Conservation (phyloP, 2,797 vertebrate species). For the Microctenopoma steveboyesi region DNA sequence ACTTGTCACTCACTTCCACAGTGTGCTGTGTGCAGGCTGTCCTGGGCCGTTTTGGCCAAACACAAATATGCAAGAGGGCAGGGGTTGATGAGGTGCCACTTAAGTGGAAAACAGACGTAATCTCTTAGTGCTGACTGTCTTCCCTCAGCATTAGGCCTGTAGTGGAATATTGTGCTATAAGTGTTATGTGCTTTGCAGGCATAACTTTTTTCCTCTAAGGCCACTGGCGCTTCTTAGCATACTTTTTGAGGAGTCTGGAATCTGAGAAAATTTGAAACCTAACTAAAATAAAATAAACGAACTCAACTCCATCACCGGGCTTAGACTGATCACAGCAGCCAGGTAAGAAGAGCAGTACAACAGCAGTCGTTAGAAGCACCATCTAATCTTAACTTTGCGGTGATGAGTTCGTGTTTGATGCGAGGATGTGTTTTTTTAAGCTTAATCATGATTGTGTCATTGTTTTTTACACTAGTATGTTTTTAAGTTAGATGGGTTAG, state of each 20-base stretch:
- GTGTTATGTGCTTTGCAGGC: not conserved
- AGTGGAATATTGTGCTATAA: not conserved
- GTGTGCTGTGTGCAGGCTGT: conserved; percentile 8
- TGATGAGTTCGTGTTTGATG: too few species aligned
- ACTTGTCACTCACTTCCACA: conserved; percentile 34
- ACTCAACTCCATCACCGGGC: not conserved
- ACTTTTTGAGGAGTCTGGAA: not conserved
- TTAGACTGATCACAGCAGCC: not conserved
- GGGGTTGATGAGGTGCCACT: conserved; percentile 41
- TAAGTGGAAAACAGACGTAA: conserved; percentile 41
- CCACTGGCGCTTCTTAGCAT: not conserved
- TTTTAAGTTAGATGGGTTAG: not conserved
- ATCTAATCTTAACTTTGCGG: too few species aligned
- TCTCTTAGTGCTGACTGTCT: conserved; percentile 32
- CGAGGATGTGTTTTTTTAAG: too few species aligned
- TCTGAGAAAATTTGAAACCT: not conserved
- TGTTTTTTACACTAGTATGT: too few species aligned
- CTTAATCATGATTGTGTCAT: too few species aligned
- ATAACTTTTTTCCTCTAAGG: not conserved
- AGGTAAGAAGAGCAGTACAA: not conserved
- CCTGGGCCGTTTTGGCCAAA: conserved; percentile 22
- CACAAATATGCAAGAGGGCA: conserved; percentile 24
- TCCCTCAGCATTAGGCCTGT: conserved; percentile 25
- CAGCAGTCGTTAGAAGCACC: too few species aligned
- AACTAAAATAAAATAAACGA: not conserved